phyloP scores from a whole-genome alignment of 2,113 vertebrate genomes.

The Poecile atricapillus region DNA sequence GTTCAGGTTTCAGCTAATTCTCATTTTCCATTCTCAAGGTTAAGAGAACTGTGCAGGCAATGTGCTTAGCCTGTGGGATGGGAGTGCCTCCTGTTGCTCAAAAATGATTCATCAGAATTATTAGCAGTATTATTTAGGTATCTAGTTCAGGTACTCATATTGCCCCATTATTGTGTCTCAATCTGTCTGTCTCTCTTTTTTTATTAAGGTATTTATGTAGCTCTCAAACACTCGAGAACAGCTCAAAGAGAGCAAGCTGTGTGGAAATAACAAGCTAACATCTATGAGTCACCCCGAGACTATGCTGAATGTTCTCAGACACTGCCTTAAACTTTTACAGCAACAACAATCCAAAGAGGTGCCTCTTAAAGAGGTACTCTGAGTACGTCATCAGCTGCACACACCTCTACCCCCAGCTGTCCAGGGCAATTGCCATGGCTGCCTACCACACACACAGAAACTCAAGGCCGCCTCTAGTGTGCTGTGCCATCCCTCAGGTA shows the following conservation, averaged over 20 bases:
- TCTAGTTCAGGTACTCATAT: constrained; percentile 27
- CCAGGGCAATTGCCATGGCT: background rate
- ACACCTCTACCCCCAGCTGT: background rate
- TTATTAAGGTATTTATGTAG: constrained; percentile 29
- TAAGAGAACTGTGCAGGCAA: constrained; percentile 11
- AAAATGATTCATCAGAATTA: constrained; percentile 68
- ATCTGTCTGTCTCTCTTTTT: constrained; percentile 9
- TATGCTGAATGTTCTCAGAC: constrained; percentile 39
- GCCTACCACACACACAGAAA: background rate
- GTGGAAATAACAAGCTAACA: constrained; percentile 64
- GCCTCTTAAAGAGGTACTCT: background rate
- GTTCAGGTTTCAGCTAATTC: constrained; percentile 35
- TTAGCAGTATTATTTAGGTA: constrained; percentile 51
- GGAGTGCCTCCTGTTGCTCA: constrained; percentile 71
- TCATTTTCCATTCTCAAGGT: constrained; percentile 35
- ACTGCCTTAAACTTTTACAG: background rate
- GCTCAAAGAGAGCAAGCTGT: background rate
- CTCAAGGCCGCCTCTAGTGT: background rate
- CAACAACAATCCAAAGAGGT: background rate
- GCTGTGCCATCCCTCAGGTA: background rate
- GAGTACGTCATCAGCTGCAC: background rate
- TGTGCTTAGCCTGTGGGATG: constrained; percentile 62
- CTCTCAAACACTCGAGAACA: constrained; percentile 12
- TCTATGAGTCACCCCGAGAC: constrained; percentile 20
- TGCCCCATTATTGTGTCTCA: constrained; percentile 51